These are phyloP conservation scores for Lycia hirtaria DNA, from an alignment of 2,888 invertebrate species.

Conservation along the genomic window DNA sequence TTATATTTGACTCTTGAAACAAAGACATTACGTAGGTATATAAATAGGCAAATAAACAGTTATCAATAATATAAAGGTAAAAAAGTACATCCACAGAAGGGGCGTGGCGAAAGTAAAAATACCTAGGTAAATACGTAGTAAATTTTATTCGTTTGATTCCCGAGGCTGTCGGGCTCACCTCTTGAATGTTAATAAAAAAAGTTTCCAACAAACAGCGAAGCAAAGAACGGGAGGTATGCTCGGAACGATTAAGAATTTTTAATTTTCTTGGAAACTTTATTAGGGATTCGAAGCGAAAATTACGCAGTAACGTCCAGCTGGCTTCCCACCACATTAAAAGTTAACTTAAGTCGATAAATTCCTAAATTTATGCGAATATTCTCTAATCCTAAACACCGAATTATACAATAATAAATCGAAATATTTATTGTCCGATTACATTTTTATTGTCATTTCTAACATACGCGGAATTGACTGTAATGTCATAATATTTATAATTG, in stretches of 20 bases:
- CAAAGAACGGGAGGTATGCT: constrained; percentile 23
- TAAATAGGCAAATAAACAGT: constrained; percentile 4
- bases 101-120: constrained; percentile 2
- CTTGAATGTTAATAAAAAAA: constrained; percentile 48
- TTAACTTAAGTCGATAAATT: constrained; percentile 45
- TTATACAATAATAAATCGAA: constrained; percentile 59
- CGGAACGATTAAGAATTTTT: constrained; percentile 24
- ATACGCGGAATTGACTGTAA: constrained; percentile 74
- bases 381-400: constrained; percentile 59
- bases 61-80: constrained; percentile 9
- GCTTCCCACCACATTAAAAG: constrained; percentile 42
- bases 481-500: constrained; percentile 63
- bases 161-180: constrained; percentile 63
- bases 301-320: constrained; percentile 41
- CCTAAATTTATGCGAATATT: constrained; percentile 48
- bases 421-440: constrained; percentile 66
- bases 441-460: constrained; percentile 65
- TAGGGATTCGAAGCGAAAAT: constrained; percentile 48
- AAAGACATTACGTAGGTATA: not conserved
- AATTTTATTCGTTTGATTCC: constrained; percentile 46
- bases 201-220: constrained; percentile 30
- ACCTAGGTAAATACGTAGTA: constrained; percentile 18
- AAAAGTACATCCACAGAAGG: constrained; percentile 7
- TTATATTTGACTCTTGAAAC: no score
- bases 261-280: constrained; percentile 33